Evolutionary conservation across 2,113 vertebrate genomes (phyloP), one percentile per base, ranked within the genome.

Genomic region (Pandion haliaetus): DNA sequence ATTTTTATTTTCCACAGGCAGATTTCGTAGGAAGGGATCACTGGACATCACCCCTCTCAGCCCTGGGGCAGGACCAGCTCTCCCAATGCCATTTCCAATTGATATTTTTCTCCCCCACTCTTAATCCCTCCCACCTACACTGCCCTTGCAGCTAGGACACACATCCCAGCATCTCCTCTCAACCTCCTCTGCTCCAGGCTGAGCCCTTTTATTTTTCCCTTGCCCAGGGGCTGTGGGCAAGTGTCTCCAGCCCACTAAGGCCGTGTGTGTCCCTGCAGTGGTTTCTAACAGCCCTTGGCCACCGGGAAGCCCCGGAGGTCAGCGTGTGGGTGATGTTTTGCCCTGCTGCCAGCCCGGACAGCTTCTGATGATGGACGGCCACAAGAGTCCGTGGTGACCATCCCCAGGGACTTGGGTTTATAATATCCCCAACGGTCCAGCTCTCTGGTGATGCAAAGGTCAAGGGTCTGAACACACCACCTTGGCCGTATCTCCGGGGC

Each of bases 381-480:
- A 25, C 1, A 0, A 32, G 9, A 55, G 17, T 19, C 31, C 4
- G 0, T 16, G 25, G 38, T 71, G 67, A 32, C 28, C 9, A 13
- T 12, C 52, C 62, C n/a, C 21, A 49, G 31, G 21, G 59, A 59
- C n/a, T 42, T 20, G 25, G 2, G 42, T 40, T 16, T 38, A 8
- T 26, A 21, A 25, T 10, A 4, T 40, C 21, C 24, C 8, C 2
- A 3, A 47, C 57, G 47, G 54, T 44, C 65, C 69, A 66, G 52
- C 40, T 44, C 47, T 44, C 24, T 54, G 38, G 28, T 1, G 15
- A 17, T 25, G 61, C 40, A 36, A 5, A 76, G 40, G 29, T 47
- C 32, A 44, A 57, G 24, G 52, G 17, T 31, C 21, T 93, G 79
- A n/a, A 47, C 42, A 17, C 42, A n/a, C 4, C 17, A 38, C 38